These are phyloP conservation scores for Stigmatopora argus DNA, from an alignment of 2,113 vertebrate genomes.

Conservation along the genomic window DNA sequence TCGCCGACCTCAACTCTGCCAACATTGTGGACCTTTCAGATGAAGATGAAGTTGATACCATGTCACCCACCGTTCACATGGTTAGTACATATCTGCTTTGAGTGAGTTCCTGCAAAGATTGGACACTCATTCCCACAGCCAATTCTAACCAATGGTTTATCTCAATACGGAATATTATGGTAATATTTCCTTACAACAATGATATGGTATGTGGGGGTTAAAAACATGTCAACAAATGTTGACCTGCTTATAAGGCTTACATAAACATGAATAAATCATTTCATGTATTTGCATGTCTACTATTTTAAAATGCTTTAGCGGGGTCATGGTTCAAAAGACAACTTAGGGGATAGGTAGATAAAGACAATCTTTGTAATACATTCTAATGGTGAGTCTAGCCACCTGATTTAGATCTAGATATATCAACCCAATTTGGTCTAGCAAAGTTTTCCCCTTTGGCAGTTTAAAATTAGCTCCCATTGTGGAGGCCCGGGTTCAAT, in stretches of 20 bases:
- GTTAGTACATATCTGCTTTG: constrained; percentile 65
- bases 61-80: constrained; percentile 85
- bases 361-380: not conserved
- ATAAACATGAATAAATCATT: not conserved
- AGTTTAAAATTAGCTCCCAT: not conserved
- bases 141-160: not conserved
- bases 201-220: not conserved
- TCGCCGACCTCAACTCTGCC: constrained; percentile 87
- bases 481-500: too few relatives aligned
- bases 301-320: not conserved
- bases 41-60: constrained; percentile 86
- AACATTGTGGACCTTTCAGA: constrained; percentile 90
- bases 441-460: not conserved
- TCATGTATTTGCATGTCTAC: not conserved
- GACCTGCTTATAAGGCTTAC: not conserved
- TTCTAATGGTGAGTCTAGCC: not conserved
- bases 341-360: not conserved
- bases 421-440: not conserved
- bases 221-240: not conserved
- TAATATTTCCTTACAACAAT: not conserved
- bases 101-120: not conserved
- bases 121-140: not conserved
- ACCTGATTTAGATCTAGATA: not conserved
- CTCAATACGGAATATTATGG: not conserved
- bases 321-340: not conserved